Percentiles rank a stretch among this genome's conserved stretches.
Conservation (phyloP, 2,888 invertebrate species). For the Balanococcus diminutus region DNA sequence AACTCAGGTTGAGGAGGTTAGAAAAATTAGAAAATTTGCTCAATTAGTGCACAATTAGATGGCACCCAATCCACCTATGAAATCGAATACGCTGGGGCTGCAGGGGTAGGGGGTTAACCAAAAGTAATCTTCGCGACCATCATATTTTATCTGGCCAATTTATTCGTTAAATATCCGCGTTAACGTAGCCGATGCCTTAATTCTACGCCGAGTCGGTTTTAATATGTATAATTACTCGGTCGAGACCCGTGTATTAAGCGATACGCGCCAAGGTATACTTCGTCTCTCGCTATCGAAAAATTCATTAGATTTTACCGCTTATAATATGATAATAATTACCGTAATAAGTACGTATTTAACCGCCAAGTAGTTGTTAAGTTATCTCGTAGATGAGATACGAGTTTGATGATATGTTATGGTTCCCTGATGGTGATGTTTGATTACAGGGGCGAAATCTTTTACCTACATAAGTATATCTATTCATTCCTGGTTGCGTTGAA, state of each 20-base stretch:
- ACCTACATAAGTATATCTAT: too few relatives aligned
- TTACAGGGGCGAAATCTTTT: too few relatives aligned
- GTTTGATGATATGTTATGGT: slow-evolving; percentile 16
- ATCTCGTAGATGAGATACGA: slow-evolving; percentile 3
- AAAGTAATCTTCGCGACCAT: too few relatives aligned
- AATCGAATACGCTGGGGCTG: too few relatives aligned
- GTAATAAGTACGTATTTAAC: slow-evolving; percentile 21
- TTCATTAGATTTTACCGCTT: slow-evolving; percentile 16
- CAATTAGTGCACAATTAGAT: too few relatives aligned
- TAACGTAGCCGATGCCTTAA: slow-evolving; percentile 8
- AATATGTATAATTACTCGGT: slow-evolving; percentile 19
- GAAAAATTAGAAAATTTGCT: too few relatives aligned
- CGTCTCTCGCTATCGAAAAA: background rate
- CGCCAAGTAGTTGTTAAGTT: slow-evolving; percentile 6
- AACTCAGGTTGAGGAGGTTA: too few relatives aligned
- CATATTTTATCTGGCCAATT: background rate
- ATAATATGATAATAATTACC: background rate
- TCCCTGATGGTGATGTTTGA: too few relatives aligned
- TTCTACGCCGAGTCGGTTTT: background rate
- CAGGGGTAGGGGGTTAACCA: too few relatives aligned
- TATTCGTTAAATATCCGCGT: slow-evolving; percentile 6
- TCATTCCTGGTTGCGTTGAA: too few relatives aligned
- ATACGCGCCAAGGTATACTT: background rate
- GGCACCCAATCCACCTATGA: background rate
- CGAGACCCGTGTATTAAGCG: background rate